Percentiles rank a stretch among this genome's conserved stretches.
These are phyloP conservation scores for Lucilia cuprina DNA, from an alignment of 1,140 invertebrate species.

Conservation along the genomic window DNA sequence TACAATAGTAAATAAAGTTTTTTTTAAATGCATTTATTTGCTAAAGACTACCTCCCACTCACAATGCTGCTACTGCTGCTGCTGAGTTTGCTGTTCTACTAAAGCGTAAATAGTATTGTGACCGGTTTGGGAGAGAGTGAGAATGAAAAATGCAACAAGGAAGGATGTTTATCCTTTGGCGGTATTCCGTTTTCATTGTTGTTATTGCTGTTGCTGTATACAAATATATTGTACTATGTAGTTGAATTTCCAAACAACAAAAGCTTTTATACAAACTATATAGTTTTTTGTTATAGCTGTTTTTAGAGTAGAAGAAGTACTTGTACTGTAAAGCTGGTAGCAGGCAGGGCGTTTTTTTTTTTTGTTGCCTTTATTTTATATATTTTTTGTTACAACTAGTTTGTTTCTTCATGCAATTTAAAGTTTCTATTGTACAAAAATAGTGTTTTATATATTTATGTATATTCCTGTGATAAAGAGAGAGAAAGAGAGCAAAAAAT, in stretches of 20 bases:
- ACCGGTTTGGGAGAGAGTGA: background rate
- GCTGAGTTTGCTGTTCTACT: background rate
- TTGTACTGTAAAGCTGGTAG: background rate
- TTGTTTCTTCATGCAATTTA: background rate
- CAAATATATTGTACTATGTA: background rate
- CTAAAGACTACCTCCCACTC: background rate
- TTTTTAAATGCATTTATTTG: background rate
- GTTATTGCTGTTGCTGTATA: background rate
- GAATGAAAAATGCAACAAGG: background rate
- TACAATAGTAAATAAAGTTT: no score
- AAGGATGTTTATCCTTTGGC: conserved; percentile 10
- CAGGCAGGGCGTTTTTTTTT: background rate
- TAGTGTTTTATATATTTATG: background rate
- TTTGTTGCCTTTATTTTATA: background rate
- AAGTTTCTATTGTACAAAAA: background rate
- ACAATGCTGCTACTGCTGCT: background rate
- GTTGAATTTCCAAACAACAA: background rate
- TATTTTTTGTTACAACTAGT: background rate
- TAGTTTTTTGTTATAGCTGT: background rate
- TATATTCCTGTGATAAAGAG: background rate
- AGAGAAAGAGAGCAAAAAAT: background rate
- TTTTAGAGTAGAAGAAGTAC: background rate
- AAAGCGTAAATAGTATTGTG: background rate
- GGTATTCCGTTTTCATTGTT: background rate
- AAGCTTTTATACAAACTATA: conserved; percentile 1